Evolutionary conservation across 2,113 vertebrate species (phyloP), one percentile per base, ranked within the genome.

Genomic region (Urocitellus parryii): DNA sequence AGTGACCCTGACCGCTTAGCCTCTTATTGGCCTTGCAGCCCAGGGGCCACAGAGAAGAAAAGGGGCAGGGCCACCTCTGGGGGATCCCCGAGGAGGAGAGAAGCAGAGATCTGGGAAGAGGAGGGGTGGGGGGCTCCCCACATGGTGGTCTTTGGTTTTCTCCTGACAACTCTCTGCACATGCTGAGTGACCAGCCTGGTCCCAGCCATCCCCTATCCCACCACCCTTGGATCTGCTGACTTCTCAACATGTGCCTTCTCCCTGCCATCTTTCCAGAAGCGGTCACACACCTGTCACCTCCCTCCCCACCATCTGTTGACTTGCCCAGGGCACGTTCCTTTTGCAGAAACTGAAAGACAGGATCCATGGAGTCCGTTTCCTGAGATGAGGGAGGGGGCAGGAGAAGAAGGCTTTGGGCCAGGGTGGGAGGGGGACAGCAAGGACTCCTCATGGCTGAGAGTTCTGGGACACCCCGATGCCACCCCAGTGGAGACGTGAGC

Each of bases 111-210:
- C 8, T 4, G 10, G 22, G 17, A 20, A 22, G 12, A 18, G 2
- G 14, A 20, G 5, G 56, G 1, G 56, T 22, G 24, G 2, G 2
- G 0, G 27, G 34, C 14, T 25, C 7, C 9, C 32, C 7, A 3
- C 72, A 11, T 1, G 22, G 3, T 6, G n/a, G 37, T 53, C 56
- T 91, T 48, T 29, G 48, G 12, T n/a, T 79, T 51, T 14, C 10
- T 18, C 39, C 42, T 22, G 0, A 10, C 2, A 3, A 58, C 13
- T 67, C 2, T 37, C 53, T n/a, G 42, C 37, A 11, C 2, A 10
- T 9, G 25, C 27, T 37, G 6, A 0, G 13, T 51, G 11, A 13
- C 16, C 7, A 42, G 4, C 39, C 25, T 73, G 32, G 39, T 37
- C 42, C n/a, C 1, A 45, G 12, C 29, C 14, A 12, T 34, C 32